A percentile compares a stretch with the other conserved stretches of the same genome.
Evolutionary conservation across 2,888 invertebrate species (phyloP).

Genomic region (Halocaridina rubra): DNA sequence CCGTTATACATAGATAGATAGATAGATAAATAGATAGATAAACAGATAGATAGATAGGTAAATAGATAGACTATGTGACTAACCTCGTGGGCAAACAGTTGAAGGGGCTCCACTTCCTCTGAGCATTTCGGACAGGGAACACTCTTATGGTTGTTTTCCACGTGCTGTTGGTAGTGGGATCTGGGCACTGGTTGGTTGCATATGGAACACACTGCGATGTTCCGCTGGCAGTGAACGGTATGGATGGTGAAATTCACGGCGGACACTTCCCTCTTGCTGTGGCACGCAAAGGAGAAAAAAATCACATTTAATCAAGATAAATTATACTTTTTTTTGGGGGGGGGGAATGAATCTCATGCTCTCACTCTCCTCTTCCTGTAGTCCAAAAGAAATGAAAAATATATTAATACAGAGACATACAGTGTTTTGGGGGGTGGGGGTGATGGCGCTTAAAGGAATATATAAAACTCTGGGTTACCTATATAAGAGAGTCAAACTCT

Average conservation of each 20-base stretch:
- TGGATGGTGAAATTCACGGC: constrained; percentile 77
- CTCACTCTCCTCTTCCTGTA: too few species aligned
- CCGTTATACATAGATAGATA: too few species aligned
- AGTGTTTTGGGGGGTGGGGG: too few species aligned
- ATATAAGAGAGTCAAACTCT: too few species aligned
- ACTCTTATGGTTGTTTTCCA: constrained; percentile 70
- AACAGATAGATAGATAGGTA: not conserved
- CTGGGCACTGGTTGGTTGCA: constrained; percentile 78
- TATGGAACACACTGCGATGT: constrained; percentile 76
- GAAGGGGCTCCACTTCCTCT: constrained; percentile 67
- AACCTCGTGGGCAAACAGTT: constrained; percentile 68
- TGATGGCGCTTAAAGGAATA: too few species aligned
- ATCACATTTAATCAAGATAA: not conserved
- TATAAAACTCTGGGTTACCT: too few species aligned
- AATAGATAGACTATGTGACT: not conserved
- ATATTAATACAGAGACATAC: too few species aligned
- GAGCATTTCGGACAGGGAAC: constrained; percentile 70
- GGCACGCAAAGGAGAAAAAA: not conserved
- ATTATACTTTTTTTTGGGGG: too few species aligned
- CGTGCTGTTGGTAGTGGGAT: constrained; percentile 74
- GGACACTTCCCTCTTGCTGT: constrained; percentile 54
- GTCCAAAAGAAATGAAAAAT: too few species aligned
- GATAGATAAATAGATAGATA: not conserved
- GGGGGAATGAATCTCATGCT: not conserved
- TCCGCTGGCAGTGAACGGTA: constrained; percentile 77